Conservation (phyloP, 2,113 vertebrate species). For the Zosterops lateralis region DNA sequence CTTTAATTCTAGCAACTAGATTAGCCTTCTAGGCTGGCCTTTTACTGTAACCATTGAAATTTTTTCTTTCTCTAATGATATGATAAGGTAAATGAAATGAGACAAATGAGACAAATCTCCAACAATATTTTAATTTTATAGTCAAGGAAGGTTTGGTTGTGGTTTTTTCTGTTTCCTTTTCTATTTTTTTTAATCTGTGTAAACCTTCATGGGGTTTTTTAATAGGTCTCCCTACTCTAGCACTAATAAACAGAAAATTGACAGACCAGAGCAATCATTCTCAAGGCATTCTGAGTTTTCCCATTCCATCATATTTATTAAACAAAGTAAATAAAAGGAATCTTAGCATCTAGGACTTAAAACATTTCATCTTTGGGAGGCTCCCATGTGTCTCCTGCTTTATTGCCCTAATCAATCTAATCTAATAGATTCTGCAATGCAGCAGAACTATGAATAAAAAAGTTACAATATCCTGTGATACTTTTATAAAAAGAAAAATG, state of each 20-base stretch:
- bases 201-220: neutral
- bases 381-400: neutral
- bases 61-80: neutral
- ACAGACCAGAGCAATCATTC: neutral
- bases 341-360: neutral
- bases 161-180: neutral
- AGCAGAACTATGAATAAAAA: neutral
- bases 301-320: neutral
- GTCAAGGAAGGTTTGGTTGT: neutral
- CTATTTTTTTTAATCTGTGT: neutral
- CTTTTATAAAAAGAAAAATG: neutral
- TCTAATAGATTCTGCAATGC: neutral
- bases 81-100: neutral
- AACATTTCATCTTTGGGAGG: neutral
- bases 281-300: neutral
- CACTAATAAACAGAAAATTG: neutral
- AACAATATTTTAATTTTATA: neutral
- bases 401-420: neutral
- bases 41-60: neutral
- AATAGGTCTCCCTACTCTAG: neutral
- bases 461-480: neutral
- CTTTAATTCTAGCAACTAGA: neutral
- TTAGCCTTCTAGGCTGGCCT: neutral
- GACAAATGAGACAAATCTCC: neutral
- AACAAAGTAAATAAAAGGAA: neutral